Base-by-base conservation (phyloP, 1,140 invertebrate genomes). In the Atta texana region DNA sequence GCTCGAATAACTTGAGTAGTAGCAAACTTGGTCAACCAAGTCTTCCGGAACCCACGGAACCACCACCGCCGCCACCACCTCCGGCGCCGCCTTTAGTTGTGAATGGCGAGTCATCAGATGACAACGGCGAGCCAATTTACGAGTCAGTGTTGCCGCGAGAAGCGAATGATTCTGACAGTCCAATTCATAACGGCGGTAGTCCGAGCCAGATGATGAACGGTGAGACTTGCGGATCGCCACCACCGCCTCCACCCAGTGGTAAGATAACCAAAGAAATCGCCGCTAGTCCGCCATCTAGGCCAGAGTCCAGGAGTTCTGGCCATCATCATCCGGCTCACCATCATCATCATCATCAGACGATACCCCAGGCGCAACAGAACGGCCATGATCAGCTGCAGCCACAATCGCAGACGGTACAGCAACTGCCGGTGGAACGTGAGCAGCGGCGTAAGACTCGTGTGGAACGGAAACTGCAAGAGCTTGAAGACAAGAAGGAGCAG, bases 401-500 rank as follows among this genome's bases (percentile, higher is more conserved):
- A 16, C 82, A 71, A 12, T 44, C 81, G 12, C 89, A 88, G 12
- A 51, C 71, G 24, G 16, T 16, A 31, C 81, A 89, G 53, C 88
- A 87, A 2, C 87, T 92, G 24, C 92, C 95, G 69, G 94, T 94
- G 12, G 94, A 94, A 2, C 95, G 97, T 10, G 97, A 97, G 86
- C 97, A 97, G 80, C 96, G 98, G 64, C 96, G 98, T 18, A 98
- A 98, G 92, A 97, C 97, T 88, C 96, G 98, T 21, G 98, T 99
- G 0, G 98, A 98, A 89, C 97, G 98, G 55, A 98, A 98, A 91
- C 95, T 99, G 14, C 97, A 97, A 91, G 98, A 98, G 94, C 94
- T 98, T 87, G 96, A 97, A 69, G 96, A 97, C 55, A 96, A 96
- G 78, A 96, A 95, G 69, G 95, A 96, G 77, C 94, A 95, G 14